Evolutionary conservation across 30 jellyfish, hydroid and myxozoan species (phyloP).

Genomic region (Chrysaora quinquecirrha): DNA sequence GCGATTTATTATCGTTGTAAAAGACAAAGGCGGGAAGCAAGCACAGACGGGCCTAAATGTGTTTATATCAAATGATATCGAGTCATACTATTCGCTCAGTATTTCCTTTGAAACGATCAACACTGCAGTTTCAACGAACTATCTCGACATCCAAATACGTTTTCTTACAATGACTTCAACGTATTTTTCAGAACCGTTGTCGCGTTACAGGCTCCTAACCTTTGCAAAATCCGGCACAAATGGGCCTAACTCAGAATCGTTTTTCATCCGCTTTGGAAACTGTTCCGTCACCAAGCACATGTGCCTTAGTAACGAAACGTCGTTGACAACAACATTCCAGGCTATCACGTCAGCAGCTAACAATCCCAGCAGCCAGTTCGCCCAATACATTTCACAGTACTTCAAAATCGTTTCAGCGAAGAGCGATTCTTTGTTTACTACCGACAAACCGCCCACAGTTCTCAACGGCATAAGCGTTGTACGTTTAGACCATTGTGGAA

Average conservation of each 20-base stretch:
- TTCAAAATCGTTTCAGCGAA: constrained; percentile 21
- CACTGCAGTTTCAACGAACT: constrained; percentile 23
- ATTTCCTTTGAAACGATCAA: constrained; percentile 44
- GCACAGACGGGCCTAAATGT: constrained; percentile 9
- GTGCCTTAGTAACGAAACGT: constrained; percentile 45
- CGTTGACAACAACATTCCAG: background rate
- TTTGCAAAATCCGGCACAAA: constrained; percentile 16
- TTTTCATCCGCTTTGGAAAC: constrained; percentile 38
- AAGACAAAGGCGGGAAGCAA: constrained; percentile 36
- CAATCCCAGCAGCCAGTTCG: constrained; percentile 14
- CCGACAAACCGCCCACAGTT: constrained; percentile 42
- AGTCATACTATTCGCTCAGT: constrained; percentile 11
- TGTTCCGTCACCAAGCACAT: constrained; percentile 55
- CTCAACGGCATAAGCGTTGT: constrained; percentile 8
- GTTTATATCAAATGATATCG: constrained; percentile 9
- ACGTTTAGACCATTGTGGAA: constrained; percentile 14
- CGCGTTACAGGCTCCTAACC: constrained; percentile 64
- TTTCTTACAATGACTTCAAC: constrained; percentile 27
- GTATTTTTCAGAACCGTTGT: constrained; percentile 28
- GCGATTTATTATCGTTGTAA: constrained; percentile 32
- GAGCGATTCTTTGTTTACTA: constrained; percentile 13
- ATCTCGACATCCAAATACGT: constrained; percentile 55
- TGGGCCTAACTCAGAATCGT: constrained; percentile 46
- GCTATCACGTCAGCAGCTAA: background rate
- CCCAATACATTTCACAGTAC: background rate